Evolutionary conservation across 2,113 vertebrate genomes (phyloP).

Genomic region (Sylvietta virens): DNA sequence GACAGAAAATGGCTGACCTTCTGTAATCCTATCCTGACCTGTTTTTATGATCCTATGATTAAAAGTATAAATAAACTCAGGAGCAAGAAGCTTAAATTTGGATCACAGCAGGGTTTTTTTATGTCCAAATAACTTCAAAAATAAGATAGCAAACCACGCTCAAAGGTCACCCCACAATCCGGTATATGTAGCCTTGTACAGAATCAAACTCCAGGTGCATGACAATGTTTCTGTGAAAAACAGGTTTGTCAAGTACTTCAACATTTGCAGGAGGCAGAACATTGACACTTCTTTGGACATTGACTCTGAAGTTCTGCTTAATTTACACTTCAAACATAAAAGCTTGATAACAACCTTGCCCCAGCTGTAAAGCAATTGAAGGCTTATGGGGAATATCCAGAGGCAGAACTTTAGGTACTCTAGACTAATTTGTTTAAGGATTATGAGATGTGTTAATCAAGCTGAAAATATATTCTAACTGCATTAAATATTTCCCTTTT

Average conservation of each 20-base stretch:
- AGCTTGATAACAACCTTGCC: background rate
- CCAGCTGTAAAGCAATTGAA: background rate
- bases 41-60: background rate
- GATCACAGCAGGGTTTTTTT: background rate
- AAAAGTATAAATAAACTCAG: background rate
- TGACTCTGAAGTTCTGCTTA: background rate
- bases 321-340: constrained; percentile 23
- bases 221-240: background rate
- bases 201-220: background rate
- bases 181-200: background rate
- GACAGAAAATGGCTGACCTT: background rate
- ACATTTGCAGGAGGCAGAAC: background rate
- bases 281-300: background rate
- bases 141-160: background rate
- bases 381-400: background rate
- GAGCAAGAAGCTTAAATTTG: background rate
- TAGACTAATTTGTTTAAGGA: background rate
- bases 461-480: background rate
- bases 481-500: background rate
- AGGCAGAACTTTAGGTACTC: background rate
- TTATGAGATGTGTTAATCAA: background rate
- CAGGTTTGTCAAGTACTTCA: background rate
- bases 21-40: background rate
- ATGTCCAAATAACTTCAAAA: background rate
- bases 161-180: background rate